These are phyloP conservation scores for Phasia obesa DNA, from an alignment of 2,888 invertebrate species.

Conservation along the genomic window DNA sequence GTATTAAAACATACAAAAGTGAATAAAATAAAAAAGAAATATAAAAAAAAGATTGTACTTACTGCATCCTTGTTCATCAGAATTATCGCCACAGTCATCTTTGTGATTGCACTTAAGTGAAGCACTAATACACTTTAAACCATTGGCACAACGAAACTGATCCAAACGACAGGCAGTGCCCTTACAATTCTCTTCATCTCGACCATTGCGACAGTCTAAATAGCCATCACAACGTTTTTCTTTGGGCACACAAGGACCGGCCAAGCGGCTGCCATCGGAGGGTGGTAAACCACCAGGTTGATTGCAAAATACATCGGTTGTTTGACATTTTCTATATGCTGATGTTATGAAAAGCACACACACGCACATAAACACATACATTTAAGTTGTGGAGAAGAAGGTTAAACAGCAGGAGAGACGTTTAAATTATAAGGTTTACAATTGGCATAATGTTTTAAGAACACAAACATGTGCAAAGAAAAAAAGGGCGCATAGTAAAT, in stretches of 20 bases:
- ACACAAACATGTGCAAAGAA: constrained; percentile 13
- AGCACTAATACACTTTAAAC: constrained; percentile 91
- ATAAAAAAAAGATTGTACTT: constrained; percentile 82
- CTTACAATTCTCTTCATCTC: constrained; percentile 91
- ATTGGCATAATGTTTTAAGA: constrained; percentile 2
- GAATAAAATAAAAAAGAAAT: not conserved
- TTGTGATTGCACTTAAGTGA: constrained; percentile 92
- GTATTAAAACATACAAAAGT: constrained; percentile 28
- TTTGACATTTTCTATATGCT: constrained; percentile 94
- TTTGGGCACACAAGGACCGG: constrained; percentile 93
- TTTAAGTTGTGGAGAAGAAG: not conserved
- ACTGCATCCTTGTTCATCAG: constrained; percentile 96
- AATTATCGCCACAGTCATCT: constrained; percentile 95
- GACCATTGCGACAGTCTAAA: constrained; percentile 92
- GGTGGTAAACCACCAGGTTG: constrained; percentile 84
- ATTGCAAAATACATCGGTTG: constrained; percentile 94
- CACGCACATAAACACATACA: not conserved
- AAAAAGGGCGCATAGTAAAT: constrained; percentile 52
- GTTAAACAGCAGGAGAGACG: not conserved
- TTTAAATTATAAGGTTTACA: no score
- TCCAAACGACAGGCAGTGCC: constrained; percentile 89
- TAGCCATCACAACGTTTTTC: constrained; percentile 96
- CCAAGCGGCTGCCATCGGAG: constrained; percentile 83
- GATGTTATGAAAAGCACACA: constrained; percentile 66
- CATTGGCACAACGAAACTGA: constrained; percentile 92